These are phyloP conservation scores for Hydrophis major DNA, from an alignment of 2,797 vertebrate species.

Conservation along the genomic window DNA sequence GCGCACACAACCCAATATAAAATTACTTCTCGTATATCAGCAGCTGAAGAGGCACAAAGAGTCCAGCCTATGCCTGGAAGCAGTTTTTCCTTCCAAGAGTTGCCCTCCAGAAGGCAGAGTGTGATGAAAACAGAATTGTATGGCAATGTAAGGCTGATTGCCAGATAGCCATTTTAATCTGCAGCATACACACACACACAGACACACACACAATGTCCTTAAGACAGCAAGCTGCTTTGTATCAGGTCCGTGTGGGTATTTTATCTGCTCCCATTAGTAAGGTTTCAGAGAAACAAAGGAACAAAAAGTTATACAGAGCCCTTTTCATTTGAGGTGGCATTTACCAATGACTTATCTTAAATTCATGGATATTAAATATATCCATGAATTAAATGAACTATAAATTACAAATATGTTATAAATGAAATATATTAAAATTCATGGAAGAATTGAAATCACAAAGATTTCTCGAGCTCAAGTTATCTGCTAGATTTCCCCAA, in stretches of 20 bases:
- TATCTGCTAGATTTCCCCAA: neutral
- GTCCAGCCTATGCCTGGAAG: too few relatives aligned
- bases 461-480: constrained; percentile 19
- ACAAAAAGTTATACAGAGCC: neutral
- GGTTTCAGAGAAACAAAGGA: neutral
- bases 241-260: neutral
- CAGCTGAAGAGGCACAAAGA: neutral
- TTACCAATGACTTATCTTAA: too few relatives aligned
- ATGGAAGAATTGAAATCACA: neutral
- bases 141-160: neutral
- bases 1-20: neutral
- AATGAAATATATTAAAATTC: too few relatives aligned
- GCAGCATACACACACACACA: neutral
- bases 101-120: neutral
- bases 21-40: neutral
- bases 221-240: neutral
- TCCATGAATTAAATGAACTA: too few relatives aligned
- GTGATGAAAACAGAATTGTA: neutral
- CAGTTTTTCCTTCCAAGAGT: neutral
- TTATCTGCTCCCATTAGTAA: neutral
- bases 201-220: neutral
- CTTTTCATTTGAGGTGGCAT: neutral
- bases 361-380: neutral
- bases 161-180: neutral
- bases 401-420: too few relatives aligned